Base-by-base conservation (phyloP, 2,797 vertebrate genomes). In the Rhabdomys pumilio region DNA sequence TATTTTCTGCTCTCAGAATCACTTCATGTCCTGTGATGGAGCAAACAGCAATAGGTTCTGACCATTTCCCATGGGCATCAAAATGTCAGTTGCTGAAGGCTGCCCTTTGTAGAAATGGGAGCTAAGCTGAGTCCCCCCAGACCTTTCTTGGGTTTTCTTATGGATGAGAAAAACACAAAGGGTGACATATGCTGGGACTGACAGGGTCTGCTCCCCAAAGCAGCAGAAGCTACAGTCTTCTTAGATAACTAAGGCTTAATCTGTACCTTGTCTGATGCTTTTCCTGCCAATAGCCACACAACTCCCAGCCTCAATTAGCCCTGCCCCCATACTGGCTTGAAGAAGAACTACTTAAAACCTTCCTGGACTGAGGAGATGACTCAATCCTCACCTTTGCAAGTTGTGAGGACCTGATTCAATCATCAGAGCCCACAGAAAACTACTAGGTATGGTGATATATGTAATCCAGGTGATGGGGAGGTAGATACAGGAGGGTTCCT, bases 1-100 rank as follows among this genome's bases (percentile, higher is more conserved):
- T 50, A 24, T 34, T 94, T 83, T 92, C 96, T 97, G 88, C 79
- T 50, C 12, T 69, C 81, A 50, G 29, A 84, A 81, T 63, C 29
- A 2, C 65, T 83, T 83, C 47, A 10, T 17, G 79, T 41, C 44
- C 79, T 67, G 59, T 34, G 14, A 41, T 8, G 76, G 63, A 34
- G 65, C 24, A 38, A 79, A 7, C 2, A 44, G 24, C 55, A 44
- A 11, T 75, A 59, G 41, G 57, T 91, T 44, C 31, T 26, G 67
- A 79, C 0, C 2, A 53, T 89, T 29, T 38, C 31, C 57, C 72
- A 55, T 38, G 29, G 76, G 34, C 47, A 53, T 4, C 1, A 3
- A 29, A 44, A 85, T 34, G 34, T 89, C 95, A 73, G 67, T 6
- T 73, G 61, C 94, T 0, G 0, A 77, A 65, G 89, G 12, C 81